Evolutionary conservation across 2,888 invertebrate species (phyloP).

Genomic region (Mystacides longicornis): DNA sequence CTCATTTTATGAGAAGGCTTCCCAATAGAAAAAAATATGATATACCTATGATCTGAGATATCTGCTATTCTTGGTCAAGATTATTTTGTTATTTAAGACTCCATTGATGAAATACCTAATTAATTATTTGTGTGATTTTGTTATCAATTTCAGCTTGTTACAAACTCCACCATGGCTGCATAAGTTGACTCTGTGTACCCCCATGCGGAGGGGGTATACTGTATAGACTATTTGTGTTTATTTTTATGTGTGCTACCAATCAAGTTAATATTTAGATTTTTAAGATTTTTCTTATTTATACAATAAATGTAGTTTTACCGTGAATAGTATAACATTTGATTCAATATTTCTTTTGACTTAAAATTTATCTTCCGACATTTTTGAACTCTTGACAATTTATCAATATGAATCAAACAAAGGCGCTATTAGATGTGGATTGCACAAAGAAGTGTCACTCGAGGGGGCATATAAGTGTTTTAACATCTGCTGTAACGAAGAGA

Average conservation of each 20-base stretch:
- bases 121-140: no score
- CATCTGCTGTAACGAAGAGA: constrained; percentile 57
- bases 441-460: constrained; percentile 52
- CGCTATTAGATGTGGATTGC: constrained; percentile 46
- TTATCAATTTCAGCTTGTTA: constrained; percentile 36
- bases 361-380: background rate
- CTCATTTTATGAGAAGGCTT: no score
- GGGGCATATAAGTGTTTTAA: constrained; percentile 52
- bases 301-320: background rate
- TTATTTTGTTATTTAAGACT: no score
- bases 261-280: background rate
- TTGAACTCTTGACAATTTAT: background rate
- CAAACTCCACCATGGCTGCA: constrained; percentile 35
- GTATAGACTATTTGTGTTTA: constrained; percentile 2
- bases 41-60: no score
- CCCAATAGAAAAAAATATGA: no score
- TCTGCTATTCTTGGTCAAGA: no score
- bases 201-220: constrained; percentile 33
- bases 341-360: no score
- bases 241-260: background rate
- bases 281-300: background rate
- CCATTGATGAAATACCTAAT: no score
- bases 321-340: no score
- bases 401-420: constrained; percentile 38
- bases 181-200: constrained; percentile 33